A percentile compares a stretch with the other conserved stretches of the same genome.
These are phyloP conservation scores for Trididemnum clinides DNA, from an alignment of 23 tunicate genomes.

Conservation along the genomic window DNA sequence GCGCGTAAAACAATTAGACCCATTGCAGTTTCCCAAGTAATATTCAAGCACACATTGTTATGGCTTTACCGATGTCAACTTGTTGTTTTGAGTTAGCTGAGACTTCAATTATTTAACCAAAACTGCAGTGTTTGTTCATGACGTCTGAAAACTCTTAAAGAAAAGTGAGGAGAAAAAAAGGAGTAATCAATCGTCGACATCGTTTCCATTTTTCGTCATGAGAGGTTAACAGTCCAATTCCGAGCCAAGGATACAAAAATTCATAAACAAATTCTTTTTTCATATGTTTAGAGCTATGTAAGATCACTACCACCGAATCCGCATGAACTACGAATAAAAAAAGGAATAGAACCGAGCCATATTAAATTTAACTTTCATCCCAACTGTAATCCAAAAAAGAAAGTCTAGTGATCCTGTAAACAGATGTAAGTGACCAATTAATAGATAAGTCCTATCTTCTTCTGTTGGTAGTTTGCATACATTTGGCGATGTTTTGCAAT, in stretches of 20 bases:
- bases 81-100: constrained; percentile 10
- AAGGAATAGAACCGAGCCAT: constrained; percentile 77
- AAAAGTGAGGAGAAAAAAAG: constrained; percentile 88
- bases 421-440: neutral
- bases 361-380: constrained; percentile 19
- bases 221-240: constrained; percentile 81
- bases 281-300: constrained; percentile 75
- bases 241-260: constrained; percentile 79
- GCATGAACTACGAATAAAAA: constrained; percentile 49
- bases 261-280: constrained; percentile 60
- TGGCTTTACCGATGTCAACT: constrained; percentile 58
- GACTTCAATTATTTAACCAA: constrained; percentile 19
- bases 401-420: neutral
- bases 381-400: neutral
- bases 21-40: constrained; percentile 95
- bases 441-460: neutral
- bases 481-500: neutral
- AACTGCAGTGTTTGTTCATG: constrained; percentile 58
- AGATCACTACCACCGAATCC: constrained; percentile 62
- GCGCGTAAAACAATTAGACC: constrained; percentile 87
- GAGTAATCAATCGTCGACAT: constrained; percentile 85
- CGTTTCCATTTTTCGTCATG: constrained; percentile 88
- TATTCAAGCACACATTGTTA: constrained; percentile 89
- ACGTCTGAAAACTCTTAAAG: constrained; percentile 90
- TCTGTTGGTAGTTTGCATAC: neutral